phyloP scores from a whole-genome alignment of 2,888 invertebrate genomes.

The Nebria brevicollis region DNA sequence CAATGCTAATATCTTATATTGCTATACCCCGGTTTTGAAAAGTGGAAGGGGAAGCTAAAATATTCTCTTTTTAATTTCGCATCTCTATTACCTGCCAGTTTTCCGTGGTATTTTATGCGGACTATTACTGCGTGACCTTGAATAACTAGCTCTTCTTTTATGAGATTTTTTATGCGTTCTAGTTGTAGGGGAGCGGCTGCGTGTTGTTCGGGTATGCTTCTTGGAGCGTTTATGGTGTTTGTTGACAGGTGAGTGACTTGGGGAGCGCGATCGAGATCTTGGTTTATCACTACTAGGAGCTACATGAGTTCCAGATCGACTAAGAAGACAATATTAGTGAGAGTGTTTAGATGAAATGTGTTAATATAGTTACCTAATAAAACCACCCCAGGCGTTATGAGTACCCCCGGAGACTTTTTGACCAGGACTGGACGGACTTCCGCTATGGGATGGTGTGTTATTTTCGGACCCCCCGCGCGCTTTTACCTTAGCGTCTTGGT shows the following conservation, averaged over 20 bases:
- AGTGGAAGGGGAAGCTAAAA: too few species aligned
- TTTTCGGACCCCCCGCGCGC: constrained; percentile 65
- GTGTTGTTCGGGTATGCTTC: constrained; percentile 59
- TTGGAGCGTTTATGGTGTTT: constrained; percentile 60
- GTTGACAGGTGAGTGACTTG: constrained; percentile 58
- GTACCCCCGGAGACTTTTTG: constrained; percentile 67
- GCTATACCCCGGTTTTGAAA: too few species aligned
- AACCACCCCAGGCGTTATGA: constrained; percentile 75
- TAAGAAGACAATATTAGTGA: constrained; percentile 48
- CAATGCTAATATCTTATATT: too few species aligned
- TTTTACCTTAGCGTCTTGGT: constrained; percentile 73
- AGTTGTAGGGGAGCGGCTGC: constrained; percentile 55
- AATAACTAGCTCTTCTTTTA: constrained; percentile 59
- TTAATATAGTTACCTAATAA: constrained; percentile 64
- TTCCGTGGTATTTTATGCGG: constrained; percentile 54
- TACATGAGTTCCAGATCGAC: constrained; percentile 62
- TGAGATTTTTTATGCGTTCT: constrained; percentile 60
- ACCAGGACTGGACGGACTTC: constrained; percentile 62
- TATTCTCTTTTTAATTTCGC: too few species aligned
- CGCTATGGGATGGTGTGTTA: constrained; percentile 61
- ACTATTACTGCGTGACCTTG: constrained; percentile 61
- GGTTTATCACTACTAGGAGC: constrained; percentile 55
- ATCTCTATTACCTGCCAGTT: not conserved
- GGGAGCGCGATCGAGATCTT: constrained; percentile 58
- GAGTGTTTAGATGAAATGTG: not conserved